phyloP scores from a whole-genome alignment of 2,888 invertebrate species.

The Synanthedon tipuliformis region DNA sequence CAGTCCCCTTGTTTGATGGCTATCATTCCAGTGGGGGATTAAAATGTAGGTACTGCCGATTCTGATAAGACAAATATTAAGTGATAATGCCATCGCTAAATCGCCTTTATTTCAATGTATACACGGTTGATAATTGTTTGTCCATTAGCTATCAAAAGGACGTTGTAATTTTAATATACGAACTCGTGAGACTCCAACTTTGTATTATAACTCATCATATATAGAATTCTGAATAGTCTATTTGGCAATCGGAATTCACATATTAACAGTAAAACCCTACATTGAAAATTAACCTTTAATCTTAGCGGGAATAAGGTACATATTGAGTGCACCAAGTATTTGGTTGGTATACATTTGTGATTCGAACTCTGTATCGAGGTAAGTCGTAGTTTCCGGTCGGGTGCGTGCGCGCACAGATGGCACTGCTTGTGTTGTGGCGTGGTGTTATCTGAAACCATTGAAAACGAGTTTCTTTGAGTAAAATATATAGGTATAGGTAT shows the following conservation, averaged over 20 bases:
- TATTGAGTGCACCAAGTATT: constrained; percentile 9
- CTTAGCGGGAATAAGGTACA: neutral
- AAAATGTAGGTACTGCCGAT: no score
- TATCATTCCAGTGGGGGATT: no score
- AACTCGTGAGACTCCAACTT: neutral
- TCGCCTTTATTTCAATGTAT: no score
- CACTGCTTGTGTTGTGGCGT: constrained; percentile 29
- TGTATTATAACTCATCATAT: no score
- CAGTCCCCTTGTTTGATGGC: no score
- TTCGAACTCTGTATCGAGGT: constrained; percentile 36
- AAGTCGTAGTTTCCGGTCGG: constrained; percentile 29
- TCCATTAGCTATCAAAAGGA: no score
- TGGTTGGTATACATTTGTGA: constrained; percentile 21
- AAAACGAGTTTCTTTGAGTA: neutral
- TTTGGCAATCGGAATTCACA: constrained; percentile 16
- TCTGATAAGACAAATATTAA: no score
- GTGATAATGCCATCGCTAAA: no score
- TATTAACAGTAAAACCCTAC: neutral
- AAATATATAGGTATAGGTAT: no score
- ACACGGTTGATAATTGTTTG: no score
- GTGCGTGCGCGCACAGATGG: constrained; percentile 25
- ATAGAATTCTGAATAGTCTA: constrained; percentile 2
- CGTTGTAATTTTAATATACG: constrained; percentile 1
- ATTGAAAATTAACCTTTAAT: neutral
- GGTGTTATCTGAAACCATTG: constrained; percentile 53